Base-by-base conservation (phyloP, 2,797 vertebrate genomes). In the Sebastes jordani region DNA sequence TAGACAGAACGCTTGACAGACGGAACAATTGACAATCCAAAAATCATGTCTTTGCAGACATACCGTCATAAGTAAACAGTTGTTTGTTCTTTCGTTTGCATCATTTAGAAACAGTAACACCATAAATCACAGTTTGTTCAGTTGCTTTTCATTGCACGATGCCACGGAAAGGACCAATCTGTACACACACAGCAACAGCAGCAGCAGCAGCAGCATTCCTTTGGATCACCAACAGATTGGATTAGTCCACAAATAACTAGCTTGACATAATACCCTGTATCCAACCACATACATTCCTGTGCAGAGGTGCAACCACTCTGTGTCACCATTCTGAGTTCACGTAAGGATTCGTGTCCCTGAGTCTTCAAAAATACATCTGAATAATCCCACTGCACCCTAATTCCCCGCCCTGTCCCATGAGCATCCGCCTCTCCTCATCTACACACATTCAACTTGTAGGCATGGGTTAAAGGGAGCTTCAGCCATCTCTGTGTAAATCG, bases 301-400 rank as follows among this genome's bases (percentile, higher is more conserved):
- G 92, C 90, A 87, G 88, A 89, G 77, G 78, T 85, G 77, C 59
- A 72, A 75, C 75, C 79, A 3, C 62, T 82, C 65, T 54, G 38
- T 88, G 75, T 66, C 58, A 62, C 64, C 68, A 29, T 49, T 82
- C 49, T 58, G 36, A 86, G 54, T 81, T 84, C 78, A 81, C 65
- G 20, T 78, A 71, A 91, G 64, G 77, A 89, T 80, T 91, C 91
- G 78, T 91, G 82, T 94, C 93, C 94, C 94, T 95, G 93, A 95
- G 94, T 92, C 93, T 92, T 93, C 90, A 83, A 86, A 54, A 89
- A 85, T 81, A 74, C 23, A 71, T 86, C 76, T 85, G 80, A 87
- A 86, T 79, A 88, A 87, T 86, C 69, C 82, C 61, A 55, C 80
- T 71, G 76, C 72, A 68, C 55, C 80, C 55, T 55, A 27, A 42